These are phyloP conservation scores for Phorcus lineatus DNA, from an alignment of 2,888 invertebrate genomes.

Conservation along the genomic window DNA sequence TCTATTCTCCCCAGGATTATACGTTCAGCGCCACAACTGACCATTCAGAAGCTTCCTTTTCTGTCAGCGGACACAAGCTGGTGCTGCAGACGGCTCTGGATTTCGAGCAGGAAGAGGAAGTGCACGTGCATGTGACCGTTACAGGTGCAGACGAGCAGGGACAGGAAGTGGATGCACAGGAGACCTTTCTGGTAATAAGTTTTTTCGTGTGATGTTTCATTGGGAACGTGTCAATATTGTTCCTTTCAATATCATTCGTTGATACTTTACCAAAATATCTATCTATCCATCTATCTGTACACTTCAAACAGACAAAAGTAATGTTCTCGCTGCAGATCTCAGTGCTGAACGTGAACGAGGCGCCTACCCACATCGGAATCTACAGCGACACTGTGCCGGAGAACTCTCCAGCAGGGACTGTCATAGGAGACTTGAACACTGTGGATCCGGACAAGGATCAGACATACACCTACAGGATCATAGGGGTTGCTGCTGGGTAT, in stretches of 20 bases:
- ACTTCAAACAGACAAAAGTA: no score
- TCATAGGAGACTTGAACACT: conserved; percentile 50
- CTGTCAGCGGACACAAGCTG: conserved; percentile 24
- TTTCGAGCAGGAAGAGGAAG: conserved; percentile 39
- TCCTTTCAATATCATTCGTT: neutral
- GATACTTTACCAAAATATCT: no score
- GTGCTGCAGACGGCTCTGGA: conserved; percentile 36
- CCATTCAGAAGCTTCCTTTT: neutral
- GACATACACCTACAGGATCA: conserved; percentile 49
- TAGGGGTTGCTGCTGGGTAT: conserved; percentile 48
- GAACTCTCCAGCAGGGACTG: conserved; percentile 46
- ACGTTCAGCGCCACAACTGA: neutral
- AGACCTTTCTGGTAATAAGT: conserved; percentile 35
- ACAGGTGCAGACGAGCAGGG: conserved; percentile 35
- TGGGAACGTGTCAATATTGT: neutral
- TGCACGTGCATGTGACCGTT: conserved; percentile 34
- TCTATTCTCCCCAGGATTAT: neutral
- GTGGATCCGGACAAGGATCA: conserved; percentile 53
- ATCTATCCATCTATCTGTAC: no score
- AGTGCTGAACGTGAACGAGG: conserved; percentile 54
- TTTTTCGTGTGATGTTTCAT: neutral
- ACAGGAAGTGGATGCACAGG: conserved; percentile 17
- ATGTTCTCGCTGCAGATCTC: conserved; percentile 35
- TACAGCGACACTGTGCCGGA: conserved; percentile 49
- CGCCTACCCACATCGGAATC: conserved; percentile 47